Percentiles rank a stretch among this genome's conserved stretches.
Evolutionary conservation across 2,797 vertebrate genomes (phyloP).

Genomic region (Euphonia xanthogaster): DNA sequence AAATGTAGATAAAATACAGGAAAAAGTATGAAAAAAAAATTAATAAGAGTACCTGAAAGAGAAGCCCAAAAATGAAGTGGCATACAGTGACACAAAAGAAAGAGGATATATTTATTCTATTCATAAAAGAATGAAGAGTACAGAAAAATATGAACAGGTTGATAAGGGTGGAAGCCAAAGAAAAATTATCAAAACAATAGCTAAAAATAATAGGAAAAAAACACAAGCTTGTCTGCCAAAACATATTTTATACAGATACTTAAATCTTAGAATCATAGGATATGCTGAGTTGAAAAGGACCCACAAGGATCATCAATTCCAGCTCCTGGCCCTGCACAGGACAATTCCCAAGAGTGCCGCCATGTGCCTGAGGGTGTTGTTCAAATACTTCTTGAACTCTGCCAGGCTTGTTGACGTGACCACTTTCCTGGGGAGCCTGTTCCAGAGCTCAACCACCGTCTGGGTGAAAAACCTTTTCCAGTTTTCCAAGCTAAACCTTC

Average conservation of each 20-base stretch:
- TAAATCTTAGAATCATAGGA: neutral
- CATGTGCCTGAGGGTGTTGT: accelerated
- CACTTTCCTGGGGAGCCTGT: neutral
- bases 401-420: neutral
- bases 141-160: neutral
- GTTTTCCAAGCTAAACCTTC: neutral
- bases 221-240: accelerated
- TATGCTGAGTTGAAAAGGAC: neutral
- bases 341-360: neutral
- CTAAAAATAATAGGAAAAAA: neutral
- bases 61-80: neutral
- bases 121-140: neutral
- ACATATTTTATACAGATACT: neutral
- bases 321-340: accelerated
- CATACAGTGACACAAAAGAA: neutral
- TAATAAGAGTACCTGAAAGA: neutral
- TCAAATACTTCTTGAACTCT: neutral
- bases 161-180: neutral
- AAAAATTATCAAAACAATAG: neutral
- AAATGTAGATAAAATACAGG: neutral
- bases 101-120: neutral
- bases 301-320: neutral
- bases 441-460: accelerated
- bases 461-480: neutral
- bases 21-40: neutral